A percentile compares a stretch with the other conserved stretches of the same genome.
Conservation (phyloP, 2,888 invertebrate species). For the Aradus depressus region DNA sequence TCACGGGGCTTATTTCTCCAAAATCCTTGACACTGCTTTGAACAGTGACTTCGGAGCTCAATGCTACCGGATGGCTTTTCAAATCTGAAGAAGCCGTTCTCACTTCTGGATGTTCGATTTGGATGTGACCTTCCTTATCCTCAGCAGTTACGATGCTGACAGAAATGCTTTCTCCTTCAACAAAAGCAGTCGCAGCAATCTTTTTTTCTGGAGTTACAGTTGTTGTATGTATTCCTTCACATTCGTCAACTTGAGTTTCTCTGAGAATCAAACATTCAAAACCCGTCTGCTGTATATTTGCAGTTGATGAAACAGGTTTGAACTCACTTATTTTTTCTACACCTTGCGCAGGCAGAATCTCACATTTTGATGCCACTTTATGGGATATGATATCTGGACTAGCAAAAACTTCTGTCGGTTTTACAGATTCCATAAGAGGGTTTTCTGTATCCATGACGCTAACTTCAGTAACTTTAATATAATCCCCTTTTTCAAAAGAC, state of each 20-base stretch:
- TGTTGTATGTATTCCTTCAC: conserved; percentile 40
- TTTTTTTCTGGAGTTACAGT: conserved; percentile 45
- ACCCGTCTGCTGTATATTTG: conserved; percentile 40
- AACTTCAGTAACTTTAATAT: conserved; percentile 46
- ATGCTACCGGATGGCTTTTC: conserved; percentile 35
- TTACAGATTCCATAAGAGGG: conserved; percentile 37
- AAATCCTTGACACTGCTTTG: conserved; percentile 28
- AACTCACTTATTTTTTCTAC: conserved; percentile 38
- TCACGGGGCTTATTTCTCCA: conserved; percentile 19
- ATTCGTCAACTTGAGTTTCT: conserved; percentile 46
- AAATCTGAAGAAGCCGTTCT: conserved; percentile 31
- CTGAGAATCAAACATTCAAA: conserved; percentile 40
- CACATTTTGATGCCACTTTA: conserved; percentile 40
- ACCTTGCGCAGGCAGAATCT: conserved; percentile 43
- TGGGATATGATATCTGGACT: conserved; percentile 41
- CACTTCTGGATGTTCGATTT: conserved; percentile 38
- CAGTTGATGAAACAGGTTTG: conserved; percentile 28
- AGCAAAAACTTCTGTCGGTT: conserved; percentile 42
- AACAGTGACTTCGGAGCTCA: conserved; percentile 25
- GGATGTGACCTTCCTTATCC: conserved; percentile 43
- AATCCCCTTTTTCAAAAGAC: conserved; percentile 45
- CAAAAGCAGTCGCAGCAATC: conserved; percentile 34
- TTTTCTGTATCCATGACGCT: conserved; percentile 42
- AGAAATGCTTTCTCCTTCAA: conserved; percentile 35
- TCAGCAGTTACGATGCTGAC: conserved; percentile 37